Evolutionary conservation across 2,797 vertebrate species (phyloP).

Genomic region (Rhabdophis nuchalis): DNA sequence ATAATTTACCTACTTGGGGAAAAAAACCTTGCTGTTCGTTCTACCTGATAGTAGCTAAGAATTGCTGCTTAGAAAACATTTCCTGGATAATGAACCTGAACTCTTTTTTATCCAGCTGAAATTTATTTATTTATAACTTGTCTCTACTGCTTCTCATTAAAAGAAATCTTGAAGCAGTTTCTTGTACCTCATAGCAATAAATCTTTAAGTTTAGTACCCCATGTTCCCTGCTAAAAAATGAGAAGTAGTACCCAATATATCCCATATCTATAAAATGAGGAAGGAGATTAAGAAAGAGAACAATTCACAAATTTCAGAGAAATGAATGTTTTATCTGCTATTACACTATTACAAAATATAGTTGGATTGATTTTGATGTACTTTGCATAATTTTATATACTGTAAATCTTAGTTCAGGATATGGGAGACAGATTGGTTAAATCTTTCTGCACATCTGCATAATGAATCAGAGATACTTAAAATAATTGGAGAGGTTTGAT

Average conservation of each 20-base stretch:
- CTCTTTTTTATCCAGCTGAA: neutral
- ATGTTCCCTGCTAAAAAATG: neutral
- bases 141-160: neutral
- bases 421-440: neutral
- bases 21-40: neutral
- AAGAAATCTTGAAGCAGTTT: neutral
- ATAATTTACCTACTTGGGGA: conserved; percentile 17
- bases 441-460: neutral
- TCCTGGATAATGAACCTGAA: neutral
- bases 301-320: neutral
- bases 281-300: neutral
- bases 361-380: neutral
- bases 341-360: neutral
- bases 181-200: neutral
- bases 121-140: neutral
- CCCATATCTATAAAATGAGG: neutral
- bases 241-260: neutral
- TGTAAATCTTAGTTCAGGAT: neutral
- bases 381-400: neutral
- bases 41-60: conserved; percentile 14
- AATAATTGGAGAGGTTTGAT: neutral
- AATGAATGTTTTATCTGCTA: neutral
- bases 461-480: neutral
- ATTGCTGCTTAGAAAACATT: neutral
- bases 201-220: neutral